Base-by-base conservation (phyloP, 2,888 invertebrate species). In the Agrilus mali region DNA sequence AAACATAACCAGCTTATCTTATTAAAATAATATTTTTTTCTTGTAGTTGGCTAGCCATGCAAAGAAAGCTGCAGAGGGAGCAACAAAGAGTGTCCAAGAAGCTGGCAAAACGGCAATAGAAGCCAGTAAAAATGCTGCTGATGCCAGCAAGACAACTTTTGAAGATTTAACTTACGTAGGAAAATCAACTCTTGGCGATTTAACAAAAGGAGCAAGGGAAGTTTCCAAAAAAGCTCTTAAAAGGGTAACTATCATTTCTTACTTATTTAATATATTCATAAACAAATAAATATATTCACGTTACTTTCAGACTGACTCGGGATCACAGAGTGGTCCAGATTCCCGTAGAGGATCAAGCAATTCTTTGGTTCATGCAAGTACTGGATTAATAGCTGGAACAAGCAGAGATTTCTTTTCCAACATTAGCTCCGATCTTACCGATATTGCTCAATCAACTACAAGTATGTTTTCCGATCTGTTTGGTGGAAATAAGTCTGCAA, bases 401-500 rank as follows among this genome's bases (percentile, higher is more conserved):
- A 79, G 84, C 40, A 73, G 86, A 41, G 84, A 87, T 68, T 86
- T 94, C 71, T 83, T 95, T 68, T 82, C 90, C 47, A 83, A 89
- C 58, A 86, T 96, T 60, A 89, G 90, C 59, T 89, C 82, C 27
- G 95, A 96, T 63, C 74, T 96, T 42, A 93, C 92, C 62, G 92
- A 92, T 7, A 77, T 93, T 39, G 93, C 95, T 15, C 86, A 90
- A 1, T 90, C 94, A 50, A 94, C 93, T 1, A 82, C 88, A 13
- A 92, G 82, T 64, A 93, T 95, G 80, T 88, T 96, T 61, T 90
- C 90, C 43, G 95, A 92, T 64, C 77, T 96, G 55, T 94, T 96
- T 65, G 90, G 94, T 63, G 73, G 71, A 33, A 80, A 78, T 65
- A 80, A 48, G 46, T 16, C 60, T 58, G 43, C 54, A 55, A 46